Conservation (phyloP, 2,888 invertebrate genomes). For the Venustoraphidia nigricollis region DNA sequence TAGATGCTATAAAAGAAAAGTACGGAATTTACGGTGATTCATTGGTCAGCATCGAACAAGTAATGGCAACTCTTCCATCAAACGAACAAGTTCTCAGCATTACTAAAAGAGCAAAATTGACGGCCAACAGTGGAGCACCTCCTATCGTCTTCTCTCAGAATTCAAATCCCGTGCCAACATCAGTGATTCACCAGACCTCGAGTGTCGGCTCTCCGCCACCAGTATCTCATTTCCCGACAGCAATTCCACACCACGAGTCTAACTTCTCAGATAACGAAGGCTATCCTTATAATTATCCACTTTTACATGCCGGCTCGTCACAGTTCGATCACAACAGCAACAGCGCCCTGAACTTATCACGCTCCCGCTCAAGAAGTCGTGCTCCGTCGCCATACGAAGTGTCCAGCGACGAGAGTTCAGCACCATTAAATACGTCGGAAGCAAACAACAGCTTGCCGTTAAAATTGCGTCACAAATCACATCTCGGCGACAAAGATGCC, state of each 20-base stretch:
- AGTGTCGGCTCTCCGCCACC: constrained; percentile 23
- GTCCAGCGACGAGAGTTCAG: constrained; percentile 46
- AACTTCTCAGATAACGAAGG: constrained; percentile 21
- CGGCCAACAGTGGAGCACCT: constrained; percentile 22
- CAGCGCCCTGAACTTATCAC: constrained; percentile 53
- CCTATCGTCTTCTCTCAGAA: constrained; percentile 40
- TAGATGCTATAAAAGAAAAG: constrained; percentile 85
- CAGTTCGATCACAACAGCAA: constrained; percentile 40
- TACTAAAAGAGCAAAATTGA: constrained; percentile 53
- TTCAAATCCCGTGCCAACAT: constrained; percentile 39
- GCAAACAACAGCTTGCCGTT: constrained; percentile 71
- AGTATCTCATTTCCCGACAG: constrained; percentile 5
- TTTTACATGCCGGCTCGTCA: constrained; percentile 18
- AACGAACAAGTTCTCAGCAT: constrained; percentile 74
- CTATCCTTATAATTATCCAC: constrained; percentile 14
- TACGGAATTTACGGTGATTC: constrained; percentile 80
- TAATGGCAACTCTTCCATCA: constrained; percentile 69
- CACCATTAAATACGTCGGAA: constrained; percentile 29
- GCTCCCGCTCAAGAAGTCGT: constrained; percentile 22
- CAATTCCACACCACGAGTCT: constrained; percentile 19
- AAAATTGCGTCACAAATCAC: constrained; percentile 82
- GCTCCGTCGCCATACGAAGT: constrained; percentile 68
- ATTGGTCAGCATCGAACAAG: constrained; percentile 77
- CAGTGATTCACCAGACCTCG: constrained; percentile 38
- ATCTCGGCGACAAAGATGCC: constrained; percentile 79